These are phyloP conservation scores for Xestia ashworthii DNA, from an alignment of 2,888 invertebrate genomes.

Conservation along the genomic window DNA sequence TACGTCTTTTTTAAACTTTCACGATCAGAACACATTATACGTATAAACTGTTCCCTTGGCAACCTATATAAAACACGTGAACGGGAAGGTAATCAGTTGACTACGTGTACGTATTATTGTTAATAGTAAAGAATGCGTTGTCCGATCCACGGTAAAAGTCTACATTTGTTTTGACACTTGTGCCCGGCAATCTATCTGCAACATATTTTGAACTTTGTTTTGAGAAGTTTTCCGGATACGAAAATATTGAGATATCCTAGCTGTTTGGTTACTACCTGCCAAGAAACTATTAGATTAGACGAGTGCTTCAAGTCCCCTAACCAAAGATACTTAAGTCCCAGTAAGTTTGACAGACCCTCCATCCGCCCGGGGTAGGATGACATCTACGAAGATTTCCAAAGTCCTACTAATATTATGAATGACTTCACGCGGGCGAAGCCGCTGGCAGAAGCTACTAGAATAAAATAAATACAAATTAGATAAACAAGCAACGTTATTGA, in stretches of 20 bases:
- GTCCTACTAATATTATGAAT: too few relatives aligned
- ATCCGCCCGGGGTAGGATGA: neutral
- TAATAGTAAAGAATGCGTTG: too few relatives aligned
- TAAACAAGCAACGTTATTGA: neutral
- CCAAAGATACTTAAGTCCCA: neutral
- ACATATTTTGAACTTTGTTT: neutral
- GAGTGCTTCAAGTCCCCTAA: neutral
- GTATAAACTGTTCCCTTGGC: conserved; percentile 20
- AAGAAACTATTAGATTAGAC: neutral
- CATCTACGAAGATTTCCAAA: neutral
- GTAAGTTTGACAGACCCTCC: neutral
- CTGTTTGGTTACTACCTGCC: neutral
- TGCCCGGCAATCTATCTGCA: neutral
- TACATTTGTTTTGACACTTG: neutral
- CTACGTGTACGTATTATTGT: neutral
- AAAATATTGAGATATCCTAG: neutral
- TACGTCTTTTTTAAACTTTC: too few relatives aligned
- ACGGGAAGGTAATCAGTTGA: neutral
- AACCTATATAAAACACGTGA: conserved; percentile 17
- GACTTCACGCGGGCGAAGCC: too few relatives aligned
- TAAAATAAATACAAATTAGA: neutral
- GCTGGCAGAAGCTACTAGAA: neutral
- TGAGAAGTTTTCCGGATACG: neutral
- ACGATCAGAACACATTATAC: too few relatives aligned
- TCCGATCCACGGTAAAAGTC: neutral